Evolutionary conservation across 2,888 invertebrate genomes (phyloP).

Genomic region (Poecilus cupreus): DNA sequence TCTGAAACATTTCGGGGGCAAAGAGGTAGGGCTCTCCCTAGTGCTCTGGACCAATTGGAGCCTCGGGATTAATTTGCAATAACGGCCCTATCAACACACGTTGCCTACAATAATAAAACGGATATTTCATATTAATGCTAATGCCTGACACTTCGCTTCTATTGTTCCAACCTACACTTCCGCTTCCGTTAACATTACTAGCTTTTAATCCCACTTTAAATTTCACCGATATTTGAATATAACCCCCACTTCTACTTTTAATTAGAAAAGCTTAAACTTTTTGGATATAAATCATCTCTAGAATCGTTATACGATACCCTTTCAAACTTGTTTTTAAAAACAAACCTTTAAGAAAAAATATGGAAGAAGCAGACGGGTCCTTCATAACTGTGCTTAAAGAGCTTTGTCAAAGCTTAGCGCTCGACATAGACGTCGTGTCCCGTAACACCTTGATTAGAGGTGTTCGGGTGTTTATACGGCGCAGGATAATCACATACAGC

Average conservation of each 20-base stretch:
- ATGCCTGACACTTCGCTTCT: slow-evolving; percentile 21
- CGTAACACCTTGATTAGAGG: slow-evolving; percentile 25
- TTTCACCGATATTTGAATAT: not conserved
- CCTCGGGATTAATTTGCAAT: slow-evolving; percentile 56
- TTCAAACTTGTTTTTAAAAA: not conserved
- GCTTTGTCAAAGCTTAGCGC: not conserved
- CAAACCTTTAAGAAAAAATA: not conserved
- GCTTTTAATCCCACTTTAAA: slow-evolving; percentile 28
- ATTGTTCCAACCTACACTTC: slow-evolving; percentile 31
- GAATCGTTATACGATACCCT: not conserved
- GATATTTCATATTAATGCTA: slow-evolving; percentile 55
- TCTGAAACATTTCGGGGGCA: not conserved
- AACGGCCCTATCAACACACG: slow-evolving; percentile 54
- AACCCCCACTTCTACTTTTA: not conserved
- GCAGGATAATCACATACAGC: not conserved
- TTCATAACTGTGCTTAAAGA: not conserved
- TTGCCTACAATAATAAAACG: slow-evolving; percentile 52
- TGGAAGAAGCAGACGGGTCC: not conserved
- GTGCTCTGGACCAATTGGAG: slow-evolving; percentile 44
- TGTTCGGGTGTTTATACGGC: not conserved
- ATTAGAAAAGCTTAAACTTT: not conserved
- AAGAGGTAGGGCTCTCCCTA: not conserved
- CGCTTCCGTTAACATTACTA: slow-evolving; percentile 22
- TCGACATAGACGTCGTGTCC: not conserved
- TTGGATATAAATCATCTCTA: not conserved